Base-by-base conservation (phyloP, 2,113 vertebrate genomes). In the Platycercus adscitus region DNA sequence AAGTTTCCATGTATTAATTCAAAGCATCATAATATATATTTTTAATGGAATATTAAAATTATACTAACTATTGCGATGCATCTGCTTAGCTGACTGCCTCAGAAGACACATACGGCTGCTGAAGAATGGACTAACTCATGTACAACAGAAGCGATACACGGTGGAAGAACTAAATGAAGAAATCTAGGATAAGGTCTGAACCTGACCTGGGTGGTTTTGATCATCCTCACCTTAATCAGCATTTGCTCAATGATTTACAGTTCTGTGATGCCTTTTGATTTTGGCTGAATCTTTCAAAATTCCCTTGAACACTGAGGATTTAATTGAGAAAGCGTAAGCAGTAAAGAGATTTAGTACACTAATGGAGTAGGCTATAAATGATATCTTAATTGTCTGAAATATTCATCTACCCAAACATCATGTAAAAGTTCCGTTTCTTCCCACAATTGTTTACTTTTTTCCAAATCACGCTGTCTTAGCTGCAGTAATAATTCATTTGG, bases 361-460 rank as follows among this genome's bases (percentile, higher is more conserved):
- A 56, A 53, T 90, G 44, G 77, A 83, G 47, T 31, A 69, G 7
- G 8, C 31, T 80, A 79, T 69, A 93, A 6, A 15, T 73, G 71
- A 81, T 61, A 88, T 13, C 31, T 8, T 81, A 75, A 60, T 70
- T 76, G 43, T 56, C 56, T 79, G 35, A 91, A 43, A 10, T 68
- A 79, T 91, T 93, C 39, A 87, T 56, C 52, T 79, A 66, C 66
- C 43, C 14, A 2, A 87, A 81, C 28, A 31, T 7, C 6, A 47
- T 7, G 3, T 65, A 72, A 85, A 85, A 55, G 47, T 50, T 86
- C n/a, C 43, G 24, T 41, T 88, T 23, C 25, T 94, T 96, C 86
- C 88, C 68, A 90, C 76, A 81, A 93, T 86, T 95, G 79, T 96
- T 97, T 50, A 14, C 5, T 39, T 76, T 71, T 87, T 79, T 65